phyloP scores from a whole-genome alignment of 37 sponge, comb jelly and placozoan genomes.

The Agelas oroides region DNA sequence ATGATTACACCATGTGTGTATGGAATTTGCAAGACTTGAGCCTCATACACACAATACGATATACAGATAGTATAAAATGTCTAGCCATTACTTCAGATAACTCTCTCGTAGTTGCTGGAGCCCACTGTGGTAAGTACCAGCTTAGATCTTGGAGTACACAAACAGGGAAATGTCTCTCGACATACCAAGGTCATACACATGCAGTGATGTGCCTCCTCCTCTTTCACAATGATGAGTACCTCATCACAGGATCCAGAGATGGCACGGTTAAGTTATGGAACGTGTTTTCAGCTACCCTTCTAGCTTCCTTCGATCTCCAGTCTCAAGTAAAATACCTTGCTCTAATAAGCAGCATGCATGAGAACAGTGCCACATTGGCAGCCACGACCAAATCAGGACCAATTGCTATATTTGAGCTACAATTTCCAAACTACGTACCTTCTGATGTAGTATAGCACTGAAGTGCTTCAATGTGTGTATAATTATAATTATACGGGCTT shows the following conservation, averaged over 20 bases:
- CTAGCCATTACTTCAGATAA: not conserved
- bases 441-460: too few species aligned
- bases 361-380: constrained; percentile 21
- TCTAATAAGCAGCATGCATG: not conserved
- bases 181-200: constrained; percentile 58
- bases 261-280: constrained; percentile 62
- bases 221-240: not conserved
- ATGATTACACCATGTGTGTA: constrained; percentile 36
- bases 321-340: constrained; percentile 65
- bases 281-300: not conserved
- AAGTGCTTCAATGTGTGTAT: too few species aligned
- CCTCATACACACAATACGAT: constrained; percentile 15
- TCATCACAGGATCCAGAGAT: constrained; percentile 69
- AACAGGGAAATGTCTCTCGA: constrained; percentile 14
- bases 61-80: constrained; percentile 55
- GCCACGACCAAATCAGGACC: constrained; percentile 65
- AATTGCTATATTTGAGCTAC: constrained; percentile 41
- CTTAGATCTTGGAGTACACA: constrained; percentile 24
- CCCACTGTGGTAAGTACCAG: constrained; percentile 51
- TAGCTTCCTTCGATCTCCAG: constrained; percentile 62
- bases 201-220: constrained; percentile 69
- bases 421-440: too few species aligned
- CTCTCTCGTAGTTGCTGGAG: constrained; percentile 42
- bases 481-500: too few species aligned
- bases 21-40: constrained; percentile 32